Evolutionary conservation across 2,888 invertebrate species (phyloP).

Genomic region (Eucriotettix oculatus): DNA sequence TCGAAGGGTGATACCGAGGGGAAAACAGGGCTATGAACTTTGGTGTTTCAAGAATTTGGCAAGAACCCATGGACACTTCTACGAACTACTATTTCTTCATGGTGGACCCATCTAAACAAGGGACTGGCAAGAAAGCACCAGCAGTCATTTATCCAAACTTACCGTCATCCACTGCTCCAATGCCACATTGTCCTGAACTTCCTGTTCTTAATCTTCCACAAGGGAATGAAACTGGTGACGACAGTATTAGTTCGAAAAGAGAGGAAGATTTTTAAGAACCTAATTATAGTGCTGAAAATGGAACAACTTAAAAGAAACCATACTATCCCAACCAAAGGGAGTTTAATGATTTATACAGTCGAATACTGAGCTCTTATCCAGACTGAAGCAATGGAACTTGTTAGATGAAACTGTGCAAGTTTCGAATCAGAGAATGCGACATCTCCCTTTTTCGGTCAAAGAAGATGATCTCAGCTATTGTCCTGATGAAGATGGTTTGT

Average conservation of each 20-base stretch:
- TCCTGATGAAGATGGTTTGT: background rate
- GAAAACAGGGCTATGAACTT: background rate
- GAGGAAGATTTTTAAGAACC: background rate
- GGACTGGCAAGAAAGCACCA: background rate
- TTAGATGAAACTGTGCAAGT: background rate
- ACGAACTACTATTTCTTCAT: background rate
- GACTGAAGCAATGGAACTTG: background rate
- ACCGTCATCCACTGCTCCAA: background rate
- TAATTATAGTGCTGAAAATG: no score
- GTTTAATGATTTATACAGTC: no score
- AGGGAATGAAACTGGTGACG: background rate
- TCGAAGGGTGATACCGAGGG: background rate
- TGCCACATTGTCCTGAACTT: background rate
- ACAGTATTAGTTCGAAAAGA: background rate
- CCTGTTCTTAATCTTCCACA: background rate
- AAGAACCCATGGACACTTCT: background rate
- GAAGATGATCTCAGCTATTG: background rate
- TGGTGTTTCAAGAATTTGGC: constrained; percentile 11
- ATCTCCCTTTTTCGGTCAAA: background rate
- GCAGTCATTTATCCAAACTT: background rate
- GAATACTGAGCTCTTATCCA: background rate
- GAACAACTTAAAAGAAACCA: no score
- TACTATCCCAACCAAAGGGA: no score
- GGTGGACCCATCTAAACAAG: no score
- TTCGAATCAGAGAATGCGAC: background rate